Evolutionary conservation across 2,113 vertebrate species (phyloP), one percentile per base, ranked within the genome.

Genomic region (Oophaga pumilio): DNA sequence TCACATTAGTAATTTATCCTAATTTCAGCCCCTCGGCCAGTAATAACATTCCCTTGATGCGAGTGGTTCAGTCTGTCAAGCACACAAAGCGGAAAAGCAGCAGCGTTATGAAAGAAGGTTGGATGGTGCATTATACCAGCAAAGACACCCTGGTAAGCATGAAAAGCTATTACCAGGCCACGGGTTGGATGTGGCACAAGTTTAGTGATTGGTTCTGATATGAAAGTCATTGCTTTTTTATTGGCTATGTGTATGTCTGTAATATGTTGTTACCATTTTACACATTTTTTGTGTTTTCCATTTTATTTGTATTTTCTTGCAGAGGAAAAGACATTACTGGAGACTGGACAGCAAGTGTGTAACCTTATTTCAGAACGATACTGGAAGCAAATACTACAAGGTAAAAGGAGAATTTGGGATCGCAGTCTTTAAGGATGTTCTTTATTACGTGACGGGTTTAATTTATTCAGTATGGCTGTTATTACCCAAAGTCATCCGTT

Each of bases 101-200:
- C 94, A 99, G 97, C 22, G 92, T 99, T 95, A 97, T 99, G 91
- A 98, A 97, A 92, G 98, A 99, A 92, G 98, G 98, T 68, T 99
- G 98, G 98, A 99, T 99, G 98, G 98, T 99, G 90, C 98, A 99
- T 91, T 98, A 97, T 87, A 97, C 96, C 81, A 99, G 96, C 93
- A 96, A 96, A 93, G 98, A 99, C 90, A 97, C 97, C 91, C 94
- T 99, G 96, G 98, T 99, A 91, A 96, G 81, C n/a, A 74, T 26
- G n/a, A 1, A 1, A 43, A 1, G 18, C 18, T 62, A 3, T 66
- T 6, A n/a, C 11, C 24, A 68, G n/a, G 12, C 66, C 9, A 26
- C n/a, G 13, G 22, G n/a, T 17, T 5, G 13, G 57, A 59, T 14
- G 57, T 17, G 57, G 4, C 33, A 43, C 33, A 43, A 43, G 33